Base-by-base conservation (phyloP, 2,797 vertebrate genomes). In the Yasuhikotakia modesta region DNA sequence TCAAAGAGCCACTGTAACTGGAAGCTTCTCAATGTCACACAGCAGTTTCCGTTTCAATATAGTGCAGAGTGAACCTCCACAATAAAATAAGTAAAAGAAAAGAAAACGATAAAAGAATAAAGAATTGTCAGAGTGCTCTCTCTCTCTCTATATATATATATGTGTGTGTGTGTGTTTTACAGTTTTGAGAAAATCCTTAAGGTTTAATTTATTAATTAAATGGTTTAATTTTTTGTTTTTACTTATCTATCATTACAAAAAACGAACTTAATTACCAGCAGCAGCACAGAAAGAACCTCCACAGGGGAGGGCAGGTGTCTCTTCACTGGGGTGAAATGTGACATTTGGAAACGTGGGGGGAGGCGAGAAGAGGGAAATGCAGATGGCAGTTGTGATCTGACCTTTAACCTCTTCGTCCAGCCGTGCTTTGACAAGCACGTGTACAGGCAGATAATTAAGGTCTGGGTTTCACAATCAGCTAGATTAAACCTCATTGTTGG, bases 401-500 rank as follows among this genome's bases (percentile, higher is more conserved):
- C 84, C 85, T 80, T 64, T 80, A 57, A 78, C 70, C 69, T 53
- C 19, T 58, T 61, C n/a, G 48, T 68, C 73, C 73, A 83, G 55
- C 46, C 19, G 5, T 35, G 69, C 75, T 71, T 78, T 64, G 35
- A 48, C 70, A 72, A 60, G 35, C 30, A 27, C 22, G 66, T 70
- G 46, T 58, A 63, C 70, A 77, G 52, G 46, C 24, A 19, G 45
- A 78, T 83, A 85, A 87, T 89, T 86, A 88, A 30, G 84, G 83
- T 73, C 81, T 24, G 24, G 52, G 63, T 70, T 83, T 83, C 87
- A 80, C 83, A 90, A 90, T 91, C 89, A 90, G 83, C 83, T 79
- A 89, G 87, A 92, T 90, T 90, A 87, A 79, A 78, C 77, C 81
- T 79, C 19, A 5, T 83, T 83, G 72, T 86, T 39, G 82, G 81